These are phyloP conservation scores for Buphagus erythrorhynchus DNA, from an alignment of 2,797 vertebrate species.

Conservation along the genomic window DNA sequence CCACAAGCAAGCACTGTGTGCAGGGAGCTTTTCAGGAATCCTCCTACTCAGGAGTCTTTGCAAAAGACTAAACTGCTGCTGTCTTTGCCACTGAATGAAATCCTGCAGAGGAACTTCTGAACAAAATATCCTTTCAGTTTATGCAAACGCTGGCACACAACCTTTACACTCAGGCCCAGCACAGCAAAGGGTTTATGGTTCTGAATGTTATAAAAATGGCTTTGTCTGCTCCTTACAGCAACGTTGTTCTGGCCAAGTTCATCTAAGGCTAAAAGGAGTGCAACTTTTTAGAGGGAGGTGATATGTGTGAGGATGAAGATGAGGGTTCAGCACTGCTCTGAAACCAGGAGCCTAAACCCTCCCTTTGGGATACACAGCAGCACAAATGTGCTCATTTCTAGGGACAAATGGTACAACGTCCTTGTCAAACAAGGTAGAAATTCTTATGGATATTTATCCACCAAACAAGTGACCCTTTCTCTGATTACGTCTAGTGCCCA, in stretches of 20 bases:
- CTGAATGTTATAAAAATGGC: slow-evolving; percentile 30
- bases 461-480: not conserved
- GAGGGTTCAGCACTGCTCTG: not conserved
- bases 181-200: slow-evolving; percentile 11
- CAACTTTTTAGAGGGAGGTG: not conserved
- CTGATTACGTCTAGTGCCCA: not conserved
- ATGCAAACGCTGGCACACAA: slow-evolving; percentile 19
- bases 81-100: slow-evolving; percentile 29
- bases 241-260: slow-evolving; percentile 1
- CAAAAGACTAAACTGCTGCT: slow-evolving; percentile 50
- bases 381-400: not conserved
- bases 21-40: slow-evolving; percentile 61
- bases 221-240: not conserved
- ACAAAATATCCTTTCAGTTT: slow-evolving; percentile 56
- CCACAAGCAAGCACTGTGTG: slow-evolving; percentile 49
- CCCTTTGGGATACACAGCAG: not conserved
- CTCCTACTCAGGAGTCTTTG: slow-evolving; percentile 48
- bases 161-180: not conserved
- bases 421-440: not conserved
- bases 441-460: not conserved
- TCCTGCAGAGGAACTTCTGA: slow-evolving; percentile 36
- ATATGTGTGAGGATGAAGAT: not conserved
- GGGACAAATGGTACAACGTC: not conserved
- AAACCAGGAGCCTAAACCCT: not conserved
- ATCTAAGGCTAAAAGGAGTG: not conserved